Percentiles rank a stretch among this genome's conserved stretches.
These are phyloP conservation scores for Scomber scombrus DNA, from an alignment of 2,113 vertebrate species.

Conservation along the genomic window DNA sequence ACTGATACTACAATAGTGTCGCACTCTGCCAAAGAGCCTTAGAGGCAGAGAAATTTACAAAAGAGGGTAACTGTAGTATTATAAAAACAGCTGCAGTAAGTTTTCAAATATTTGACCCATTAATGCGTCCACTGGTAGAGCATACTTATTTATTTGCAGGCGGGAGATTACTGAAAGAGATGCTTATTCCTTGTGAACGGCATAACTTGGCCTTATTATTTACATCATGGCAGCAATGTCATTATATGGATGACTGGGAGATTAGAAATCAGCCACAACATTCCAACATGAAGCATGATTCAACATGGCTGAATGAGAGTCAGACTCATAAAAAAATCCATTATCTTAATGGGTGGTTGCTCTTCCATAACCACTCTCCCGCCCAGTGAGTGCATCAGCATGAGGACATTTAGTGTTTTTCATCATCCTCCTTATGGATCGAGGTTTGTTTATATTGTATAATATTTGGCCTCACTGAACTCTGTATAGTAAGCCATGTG, in stretches of 20 bases:
- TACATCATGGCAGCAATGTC: conserved; percentile 4
- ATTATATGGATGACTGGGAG: not conserved
- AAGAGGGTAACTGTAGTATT: too few species aligned
- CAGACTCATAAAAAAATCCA: conserved; percentile 49
- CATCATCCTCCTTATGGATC: conserved; percentile 5
- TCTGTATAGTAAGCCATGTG: not conserved
- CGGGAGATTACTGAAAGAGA: not conserved
- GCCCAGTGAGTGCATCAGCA: not conserved
- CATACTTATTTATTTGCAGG: not conserved
- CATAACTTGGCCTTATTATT: conserved; percentile 16
- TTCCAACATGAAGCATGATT: conserved; percentile 25
- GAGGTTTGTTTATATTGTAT: not conserved
- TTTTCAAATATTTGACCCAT: not conserved
- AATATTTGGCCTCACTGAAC: not conserved
- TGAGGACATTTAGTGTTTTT: not conserved
- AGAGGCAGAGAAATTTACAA: too few species aligned
- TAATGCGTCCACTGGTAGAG: not conserved
- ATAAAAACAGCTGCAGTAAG: not conserved
- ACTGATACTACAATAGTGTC: too few species aligned
- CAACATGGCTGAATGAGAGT: conserved; percentile 28
- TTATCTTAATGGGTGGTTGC: conserved; percentile 40
- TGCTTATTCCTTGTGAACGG: not conserved
- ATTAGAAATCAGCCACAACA: conserved; percentile 26
- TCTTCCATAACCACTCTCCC: not conserved
- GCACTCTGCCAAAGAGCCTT: too few species aligned